Conservation (phyloP, 2,113 vertebrate genomes). For the Felis catus region DNA sequence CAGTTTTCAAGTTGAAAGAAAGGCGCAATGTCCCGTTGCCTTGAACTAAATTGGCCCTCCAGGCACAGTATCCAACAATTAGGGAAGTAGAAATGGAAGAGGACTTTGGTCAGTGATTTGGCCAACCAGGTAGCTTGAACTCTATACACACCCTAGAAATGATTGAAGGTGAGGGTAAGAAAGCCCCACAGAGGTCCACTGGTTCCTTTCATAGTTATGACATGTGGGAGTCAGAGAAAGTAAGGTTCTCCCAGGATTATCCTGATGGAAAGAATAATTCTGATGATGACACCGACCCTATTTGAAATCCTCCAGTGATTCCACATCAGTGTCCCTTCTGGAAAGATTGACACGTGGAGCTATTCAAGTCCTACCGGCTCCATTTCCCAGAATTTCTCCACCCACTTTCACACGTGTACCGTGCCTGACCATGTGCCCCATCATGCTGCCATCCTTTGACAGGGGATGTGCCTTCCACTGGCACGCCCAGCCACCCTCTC, state of each 20-base stretch:
- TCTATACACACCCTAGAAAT: not conserved
- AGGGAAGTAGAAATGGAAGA: slow-evolving; percentile 24
- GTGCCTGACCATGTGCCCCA: not conserved
- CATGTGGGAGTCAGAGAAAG: not conserved
- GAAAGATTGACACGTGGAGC: not conserved
- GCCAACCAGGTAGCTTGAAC: not conserved
- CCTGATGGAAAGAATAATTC: not conserved
- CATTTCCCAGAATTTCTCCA: not conserved
- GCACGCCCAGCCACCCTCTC: no score
- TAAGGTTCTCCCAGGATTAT: not conserved
- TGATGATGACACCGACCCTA: not conserved
- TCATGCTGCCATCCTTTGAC: not conserved
- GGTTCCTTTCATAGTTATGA: not conserved
- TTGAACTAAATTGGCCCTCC: not conserved
- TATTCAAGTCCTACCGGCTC: not conserved
- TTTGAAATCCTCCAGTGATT: not conserved
- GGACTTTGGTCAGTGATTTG: not conserved
- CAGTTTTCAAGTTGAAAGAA: slow-evolving; percentile 49
- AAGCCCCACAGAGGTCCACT: not conserved
- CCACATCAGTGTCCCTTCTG: not conserved
- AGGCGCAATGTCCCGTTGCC: not conserved
- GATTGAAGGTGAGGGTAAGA: not conserved
- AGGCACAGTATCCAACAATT: not conserved
- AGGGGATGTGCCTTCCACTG: not conserved
- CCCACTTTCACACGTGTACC: fast-evolving